Base-by-base conservation (phyloP, 2,113 vertebrate genomes). In the Onychostoma macrolepis region DNA sequence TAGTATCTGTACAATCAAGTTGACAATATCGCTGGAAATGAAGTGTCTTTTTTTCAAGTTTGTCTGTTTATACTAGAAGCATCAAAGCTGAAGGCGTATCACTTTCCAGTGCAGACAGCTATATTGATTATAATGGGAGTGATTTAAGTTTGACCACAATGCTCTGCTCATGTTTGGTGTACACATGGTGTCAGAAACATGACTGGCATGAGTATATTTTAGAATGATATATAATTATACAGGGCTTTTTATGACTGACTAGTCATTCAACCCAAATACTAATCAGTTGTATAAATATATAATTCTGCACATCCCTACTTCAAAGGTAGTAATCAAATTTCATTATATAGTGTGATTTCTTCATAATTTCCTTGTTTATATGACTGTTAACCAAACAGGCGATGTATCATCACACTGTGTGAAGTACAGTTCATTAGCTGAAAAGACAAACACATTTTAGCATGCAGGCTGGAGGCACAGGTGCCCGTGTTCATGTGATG, bases 381-480 rank as follows among this genome's bases (percentile, higher is more conserved):
- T 78, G 4, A 78, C 4, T 45, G 13, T 75, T 75, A 75, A 45
- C 41, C 41, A 72, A 72, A 41, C 21, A 75, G 72, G 12, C 41
- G 13, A 26, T 26, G 72, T 75, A 45, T 75, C 11, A 15, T 75
- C 41, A 26, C n/a, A 26, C n/a, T 9, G 28, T 28, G 36, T 41
- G 36, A 72, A 72, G n/a, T 53, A 33, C 45, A 78, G 86, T 86
- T 91, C 83, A 88, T 88, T 76, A 85, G 75, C 77, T 63, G 24
- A 38, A 30, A 24, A n/a, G 19, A 30, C 67, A n/a, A 41, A 21
- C 26, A 82, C 2, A 26, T 74, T 69, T 65, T 30, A 41, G 48
- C 38, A 63, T 4, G 28, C 19, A 67, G 28, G 63, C 63, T 83
- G 28, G 43, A 71, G 17, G 63, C 63, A 30, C 61, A 69, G 61